Percentiles rank a stretch among this genome's conserved stretches.
Evolutionary conservation across 2,888 invertebrate genomes (phyloP).

Genomic region (Serripes groenlandicus): DNA sequence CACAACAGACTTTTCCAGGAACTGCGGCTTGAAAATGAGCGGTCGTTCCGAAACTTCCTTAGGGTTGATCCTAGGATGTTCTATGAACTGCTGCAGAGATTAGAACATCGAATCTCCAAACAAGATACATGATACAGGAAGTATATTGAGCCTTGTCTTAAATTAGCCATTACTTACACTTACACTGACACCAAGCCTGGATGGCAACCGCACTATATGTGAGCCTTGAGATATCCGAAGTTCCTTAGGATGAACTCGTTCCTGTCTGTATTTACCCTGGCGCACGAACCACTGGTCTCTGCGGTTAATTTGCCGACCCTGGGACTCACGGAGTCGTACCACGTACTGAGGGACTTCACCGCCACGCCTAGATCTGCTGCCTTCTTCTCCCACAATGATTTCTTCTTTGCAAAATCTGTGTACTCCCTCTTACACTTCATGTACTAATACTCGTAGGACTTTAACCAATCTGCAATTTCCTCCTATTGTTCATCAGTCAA

Average conservation of each 20-base stretch:
- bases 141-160: too few relatives aligned
- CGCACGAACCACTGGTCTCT: constrained; percentile 14
- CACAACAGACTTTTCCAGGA: too few relatives aligned
- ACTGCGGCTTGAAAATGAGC: too few relatives aligned
- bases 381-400: constrained; percentile 14
- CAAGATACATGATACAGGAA: too few relatives aligned
- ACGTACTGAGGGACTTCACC: constrained; percentile 7
- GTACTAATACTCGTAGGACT: neutral
- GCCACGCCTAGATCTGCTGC: constrained; percentile 3
- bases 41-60: too few relatives aligned
- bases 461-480: constrained; percentile 11
- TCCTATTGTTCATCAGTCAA: constrained; percentile 18
- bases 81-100: too few relatives aligned
- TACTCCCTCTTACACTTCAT: constrained; percentile 20
- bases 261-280: constrained; percentile 6
- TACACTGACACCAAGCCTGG: constrained; percentile 21
- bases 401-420: constrained; percentile 2
- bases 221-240: constrained; percentile 13
- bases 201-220: constrained; percentile 19
- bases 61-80: too few relatives aligned
- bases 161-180: too few relatives aligned
- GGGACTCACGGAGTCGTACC: constrained; percentile 14
- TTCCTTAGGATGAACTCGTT: constrained; percentile 14
- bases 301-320: constrained; percentile 18
- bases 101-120: too few relatives aligned